Evolutionary conservation across 2,888 invertebrate genomes (phyloP).

Genomic region (Melanchra persicariae): DNA sequence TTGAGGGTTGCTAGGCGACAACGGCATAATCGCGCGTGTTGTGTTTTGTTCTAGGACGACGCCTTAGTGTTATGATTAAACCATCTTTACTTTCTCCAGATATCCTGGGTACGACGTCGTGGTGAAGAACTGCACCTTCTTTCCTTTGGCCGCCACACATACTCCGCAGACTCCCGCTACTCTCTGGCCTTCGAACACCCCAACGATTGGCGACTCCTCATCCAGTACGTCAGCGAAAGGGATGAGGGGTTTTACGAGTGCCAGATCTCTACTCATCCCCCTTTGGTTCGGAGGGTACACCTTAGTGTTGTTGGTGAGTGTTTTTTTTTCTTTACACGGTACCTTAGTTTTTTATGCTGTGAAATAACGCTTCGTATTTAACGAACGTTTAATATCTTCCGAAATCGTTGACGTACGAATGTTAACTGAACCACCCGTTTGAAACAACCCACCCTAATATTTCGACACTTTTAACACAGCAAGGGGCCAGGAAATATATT

Average conservation of each 20-base stretch:
- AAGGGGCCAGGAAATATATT: no score
- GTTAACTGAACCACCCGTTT: no score
- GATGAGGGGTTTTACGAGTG: slow-evolving; percentile 95
- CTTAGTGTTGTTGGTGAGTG: slow-evolving; percentile 94
- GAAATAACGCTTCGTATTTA: no score
- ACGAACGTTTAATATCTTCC: no score
- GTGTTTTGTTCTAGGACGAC: no score
- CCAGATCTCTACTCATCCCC: slow-evolving; percentile 95
- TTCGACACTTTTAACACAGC: no score
- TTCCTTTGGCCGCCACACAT: slow-evolving; percentile 92
- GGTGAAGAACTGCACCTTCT: slow-evolving; percentile 93
- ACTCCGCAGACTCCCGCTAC: slow-evolving; percentile 92
- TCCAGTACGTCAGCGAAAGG: slow-evolving; percentile 93
- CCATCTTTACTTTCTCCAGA: slow-evolving; percentile 75
- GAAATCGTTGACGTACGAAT: no score
- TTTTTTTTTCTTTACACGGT: not conserved
- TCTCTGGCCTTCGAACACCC: slow-evolving; percentile 93
- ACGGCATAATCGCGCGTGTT: no score
- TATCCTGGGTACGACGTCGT: slow-evolving; percentile 93
- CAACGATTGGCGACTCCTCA: slow-evolving; percentile 94
- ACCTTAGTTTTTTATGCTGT: no score
- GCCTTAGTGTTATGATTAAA: not conserved
- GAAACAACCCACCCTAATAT: no score
- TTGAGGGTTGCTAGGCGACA: no score
- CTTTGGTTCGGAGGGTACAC: slow-evolving; percentile 92